Evolutionary conservation across 2,113 vertebrate genomes (phyloP).

Genomic region (Entelurus aequoreus): DNA sequence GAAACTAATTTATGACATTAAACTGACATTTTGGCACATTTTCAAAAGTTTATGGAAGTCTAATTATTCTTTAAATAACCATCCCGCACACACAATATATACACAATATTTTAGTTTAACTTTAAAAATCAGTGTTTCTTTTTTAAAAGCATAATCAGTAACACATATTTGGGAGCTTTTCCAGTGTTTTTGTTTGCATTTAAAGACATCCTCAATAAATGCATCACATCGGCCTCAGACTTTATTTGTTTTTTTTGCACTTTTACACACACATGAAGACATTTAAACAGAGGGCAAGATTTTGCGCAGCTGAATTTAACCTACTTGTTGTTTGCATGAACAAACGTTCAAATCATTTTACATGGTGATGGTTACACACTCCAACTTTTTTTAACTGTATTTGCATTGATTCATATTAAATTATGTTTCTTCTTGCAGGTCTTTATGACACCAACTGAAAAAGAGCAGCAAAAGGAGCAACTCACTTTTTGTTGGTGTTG

Average conservation of each 20-base stretch:
- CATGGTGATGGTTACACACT: background rate
- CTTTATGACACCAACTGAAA: conserved; percentile 43
- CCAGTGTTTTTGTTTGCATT: background rate
- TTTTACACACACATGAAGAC: conserved; percentile 5
- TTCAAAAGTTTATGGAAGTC: background rate
- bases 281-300: conserved; percentile 12
- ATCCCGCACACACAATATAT: too few relatives aligned
- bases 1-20: conserved; percentile 2
- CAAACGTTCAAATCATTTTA: background rate
- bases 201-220: conserved; percentile 1
- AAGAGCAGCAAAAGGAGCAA: conserved; percentile 61
- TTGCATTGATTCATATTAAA: background rate
- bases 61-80: background rate
- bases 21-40: background rate
- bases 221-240: background rate
- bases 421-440: conserved; percentile 15
- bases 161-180: background rate
- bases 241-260: conserved; percentile 9
- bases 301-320: conserved; percentile 2
- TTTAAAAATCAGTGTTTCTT: too few relatives aligned
- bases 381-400: background rate
- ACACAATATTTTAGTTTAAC: too few relatives aligned
- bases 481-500: conserved; percentile 34
- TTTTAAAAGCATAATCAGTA: conserved; percentile 3
- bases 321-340: background rate